Percentiles rank a stretch among this genome's conserved stretches.
These are phyloP conservation scores for Caenorhabditis virilis DNA, from an alignment of 2,888 invertebrate genomes.

Conservation along the genomic window DNA sequence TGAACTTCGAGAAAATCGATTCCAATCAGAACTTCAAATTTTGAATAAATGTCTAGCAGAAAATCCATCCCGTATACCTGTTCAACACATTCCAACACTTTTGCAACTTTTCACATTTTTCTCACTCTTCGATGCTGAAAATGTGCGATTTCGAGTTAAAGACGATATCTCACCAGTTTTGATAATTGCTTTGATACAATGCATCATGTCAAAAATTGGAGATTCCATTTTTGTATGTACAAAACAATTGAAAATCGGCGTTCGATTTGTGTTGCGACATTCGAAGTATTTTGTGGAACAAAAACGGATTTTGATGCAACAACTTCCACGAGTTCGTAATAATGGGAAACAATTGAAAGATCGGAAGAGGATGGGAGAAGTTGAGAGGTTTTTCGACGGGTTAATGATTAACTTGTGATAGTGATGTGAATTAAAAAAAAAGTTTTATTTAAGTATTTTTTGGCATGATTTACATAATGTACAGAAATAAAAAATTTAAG, in stretches of 20 bases:
- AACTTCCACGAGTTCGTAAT: conserved; percentile 11
- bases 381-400: conserved; percentile 11
- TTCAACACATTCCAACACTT: too few species aligned
- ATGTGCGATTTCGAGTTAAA: conserved; percentile 15
- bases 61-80: conserved; percentile 3
- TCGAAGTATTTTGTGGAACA: not conserved
- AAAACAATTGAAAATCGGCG: conserved; percentile 15
- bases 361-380: conserved; percentile 10
- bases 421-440: not conserved
- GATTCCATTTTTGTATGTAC: conserved; percentile 26
- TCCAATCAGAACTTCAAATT: not conserved
- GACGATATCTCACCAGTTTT: conserved; percentile 22
- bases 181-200: conserved; percentile 24
- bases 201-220: conserved; percentile 19
- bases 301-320: not conserved
- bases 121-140: conserved; percentile 20
- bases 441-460: not conserved
- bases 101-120: conserved; percentile 20
- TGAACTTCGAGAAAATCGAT: not conserved
- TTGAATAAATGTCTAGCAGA: not conserved
- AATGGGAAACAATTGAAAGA: too few species aligned
- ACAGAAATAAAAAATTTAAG: not conserved
- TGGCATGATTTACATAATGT: not conserved
- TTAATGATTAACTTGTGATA: conserved; percentile 7
- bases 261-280: conserved; percentile 22